A percentile compares a stretch with the other conserved stretches of the same genome.
phyloP scores from a whole-genome alignment of 2,113 vertebrate species.

The Hemiprocne comata region DNA sequence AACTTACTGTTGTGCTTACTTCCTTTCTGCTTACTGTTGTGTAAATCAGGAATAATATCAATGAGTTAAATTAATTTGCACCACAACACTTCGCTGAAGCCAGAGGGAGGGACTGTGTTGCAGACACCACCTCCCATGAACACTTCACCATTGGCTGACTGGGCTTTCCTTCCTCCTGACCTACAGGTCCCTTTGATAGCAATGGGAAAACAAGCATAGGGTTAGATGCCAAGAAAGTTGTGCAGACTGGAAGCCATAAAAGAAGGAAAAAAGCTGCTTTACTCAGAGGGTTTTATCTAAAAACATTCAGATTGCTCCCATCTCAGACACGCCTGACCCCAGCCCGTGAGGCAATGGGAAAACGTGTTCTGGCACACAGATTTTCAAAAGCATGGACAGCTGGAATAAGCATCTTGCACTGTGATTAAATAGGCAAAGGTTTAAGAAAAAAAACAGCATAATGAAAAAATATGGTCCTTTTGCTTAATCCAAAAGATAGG shows the following conservation, averaged over 20 bases:
- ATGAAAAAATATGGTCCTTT: neutral
- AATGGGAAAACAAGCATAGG: rapidly evolving
- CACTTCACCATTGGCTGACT: neutral
- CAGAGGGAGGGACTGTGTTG: neutral
- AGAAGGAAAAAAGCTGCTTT: neutral
- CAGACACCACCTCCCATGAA: neutral
- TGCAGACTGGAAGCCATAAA: neutral
- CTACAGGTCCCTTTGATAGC: neutral
- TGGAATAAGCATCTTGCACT: neutral
- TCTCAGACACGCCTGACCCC: neutral
- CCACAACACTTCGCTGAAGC: neutral
- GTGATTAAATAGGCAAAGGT: neutral
- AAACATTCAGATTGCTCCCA: neutral
- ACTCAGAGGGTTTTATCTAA: neutral
- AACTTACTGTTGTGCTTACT: neutral
- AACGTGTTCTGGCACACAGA: neutral
- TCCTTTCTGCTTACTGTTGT: neutral
- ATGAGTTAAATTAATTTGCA: neutral
- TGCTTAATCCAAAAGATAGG: neutral
- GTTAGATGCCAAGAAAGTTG: neutral
- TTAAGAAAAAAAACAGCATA: constrained; percentile 6
- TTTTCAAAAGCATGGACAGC: neutral
- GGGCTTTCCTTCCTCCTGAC: neutral
- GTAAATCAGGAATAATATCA: neutral
- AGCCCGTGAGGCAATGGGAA: neutral